phyloP scores from a whole-genome alignment of 2,888 invertebrate genomes.

The Drosophila kanekoi region DNA sequence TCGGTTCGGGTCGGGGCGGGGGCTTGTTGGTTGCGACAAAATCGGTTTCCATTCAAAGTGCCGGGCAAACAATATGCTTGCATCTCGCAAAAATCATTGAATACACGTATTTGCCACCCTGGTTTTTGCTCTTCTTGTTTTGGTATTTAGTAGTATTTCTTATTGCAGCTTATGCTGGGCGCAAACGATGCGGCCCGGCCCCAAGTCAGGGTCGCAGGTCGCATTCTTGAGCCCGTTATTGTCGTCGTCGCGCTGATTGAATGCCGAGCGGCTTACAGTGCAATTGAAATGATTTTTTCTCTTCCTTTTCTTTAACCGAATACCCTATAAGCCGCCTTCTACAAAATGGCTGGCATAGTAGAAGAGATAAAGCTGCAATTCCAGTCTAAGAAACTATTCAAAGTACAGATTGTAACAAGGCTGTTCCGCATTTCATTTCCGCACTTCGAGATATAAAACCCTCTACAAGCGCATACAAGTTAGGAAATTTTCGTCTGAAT shows the following conservation, averaged over 20 bases:
- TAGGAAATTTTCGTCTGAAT: too few relatives aligned
- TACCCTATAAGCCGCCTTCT: constrained; percentile 17
- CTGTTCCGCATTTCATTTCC: too few relatives aligned
- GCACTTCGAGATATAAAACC: too few relatives aligned
- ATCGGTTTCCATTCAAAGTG: constrained; percentile 45
- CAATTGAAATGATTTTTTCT: constrained; percentile 15
- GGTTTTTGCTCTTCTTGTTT: constrained; percentile 1
- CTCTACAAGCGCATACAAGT: too few relatives aligned
- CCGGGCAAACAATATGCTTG: constrained; percentile 48
- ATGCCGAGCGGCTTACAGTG: constrained; percentile 18
- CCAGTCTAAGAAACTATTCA: too few relatives aligned
- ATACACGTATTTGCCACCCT: constrained; percentile 16
- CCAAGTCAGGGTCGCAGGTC: constrained; percentile 19
- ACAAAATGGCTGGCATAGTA: background rate
- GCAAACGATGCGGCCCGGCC: background rate
- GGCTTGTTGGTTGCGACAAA: background rate
- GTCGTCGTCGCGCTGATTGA: constrained; percentile 23
- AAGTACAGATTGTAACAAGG: too few relatives aligned
- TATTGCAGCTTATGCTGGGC: constrained; percentile 51
- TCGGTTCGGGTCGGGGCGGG: background rate
- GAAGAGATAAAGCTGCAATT: too few relatives aligned
- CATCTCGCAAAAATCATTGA: constrained; percentile 37
- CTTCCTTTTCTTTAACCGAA: background rate
- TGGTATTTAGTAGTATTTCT: constrained; percentile 34
- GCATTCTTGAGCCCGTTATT: constrained; percentile 1